A percentile compares a stretch with the other conserved stretches of the same genome.
phyloP scores from a whole-genome alignment of 2,797 vertebrate genomes.

The Galago senegalensis region DNA sequence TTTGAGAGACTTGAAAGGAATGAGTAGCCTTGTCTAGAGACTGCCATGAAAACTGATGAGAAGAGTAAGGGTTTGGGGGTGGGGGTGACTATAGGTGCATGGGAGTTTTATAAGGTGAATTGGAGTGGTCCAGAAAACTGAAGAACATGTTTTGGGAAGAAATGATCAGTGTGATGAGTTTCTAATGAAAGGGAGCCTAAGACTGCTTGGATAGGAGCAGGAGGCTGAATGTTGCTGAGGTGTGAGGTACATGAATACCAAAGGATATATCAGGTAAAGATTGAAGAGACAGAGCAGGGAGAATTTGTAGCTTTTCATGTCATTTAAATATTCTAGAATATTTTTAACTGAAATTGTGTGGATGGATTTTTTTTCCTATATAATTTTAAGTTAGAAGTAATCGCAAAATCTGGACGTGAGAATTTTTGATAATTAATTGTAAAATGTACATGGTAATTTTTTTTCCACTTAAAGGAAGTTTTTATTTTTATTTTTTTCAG shows the following conservation, averaged over 20 bases:
- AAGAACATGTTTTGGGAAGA: background rate
- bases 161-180: background rate
- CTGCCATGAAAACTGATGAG: background rate
- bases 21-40: background rate
- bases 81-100: background rate
- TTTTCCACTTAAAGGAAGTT: too few relatives aligned
- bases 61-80: background rate
- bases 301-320: background rate
- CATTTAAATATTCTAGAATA: background rate
- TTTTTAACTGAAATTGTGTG: background rate
- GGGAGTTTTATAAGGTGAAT: background rate
- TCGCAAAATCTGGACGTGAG: background rate
- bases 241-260: background rate
- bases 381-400: background rate
- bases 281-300: background rate
- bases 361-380: background rate
- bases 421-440: background rate
- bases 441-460: background rate
- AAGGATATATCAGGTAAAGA: background rate
- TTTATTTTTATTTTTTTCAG: too few relatives aligned
- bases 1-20: conserved; percentile 16
- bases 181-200: background rate
- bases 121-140: background rate
- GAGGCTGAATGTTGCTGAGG: background rate
- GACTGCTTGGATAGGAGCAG: background rate